Evolutionary conservation across 2,888 invertebrate genomes (phyloP).

Genomic region (Drosophila mulleri): DNA sequence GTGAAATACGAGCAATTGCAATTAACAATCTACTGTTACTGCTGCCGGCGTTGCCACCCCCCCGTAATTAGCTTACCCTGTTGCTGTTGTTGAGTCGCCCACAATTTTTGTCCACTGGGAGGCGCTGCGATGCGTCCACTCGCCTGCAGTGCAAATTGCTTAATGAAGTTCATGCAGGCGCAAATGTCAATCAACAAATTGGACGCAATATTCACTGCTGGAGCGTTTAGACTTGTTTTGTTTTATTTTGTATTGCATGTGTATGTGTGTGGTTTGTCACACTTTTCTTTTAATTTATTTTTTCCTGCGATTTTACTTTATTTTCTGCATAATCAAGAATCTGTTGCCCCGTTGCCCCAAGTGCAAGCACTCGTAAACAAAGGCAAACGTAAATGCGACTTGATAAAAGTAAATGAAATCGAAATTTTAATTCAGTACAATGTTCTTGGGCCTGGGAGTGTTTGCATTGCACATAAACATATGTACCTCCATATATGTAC

Average conservation of each 20-base stretch:
- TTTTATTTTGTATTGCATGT: conserved; percentile 21
- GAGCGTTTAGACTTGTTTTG: conserved; percentile 67
- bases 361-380: conserved; percentile 49
- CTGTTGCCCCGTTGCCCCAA: conserved; percentile 45
- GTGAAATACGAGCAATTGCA: conserved; percentile 43
- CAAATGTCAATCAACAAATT: conserved; percentile 24
- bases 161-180: conserved; percentile 72
- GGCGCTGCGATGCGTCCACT: conserved; percentile 64
- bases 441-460: conserved; percentile 44
- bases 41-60: conserved; percentile 39
- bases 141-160: conserved; percentile 64
- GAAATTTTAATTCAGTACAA: conserved; percentile 61
- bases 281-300: conserved; percentile 19
- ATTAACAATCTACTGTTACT: neutral
- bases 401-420: conserved; percentile 52
- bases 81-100: conserved; percentile 7
- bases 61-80: conserved; percentile 23
- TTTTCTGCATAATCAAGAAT: conserved; percentile 66
- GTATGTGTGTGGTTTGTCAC: conserved; percentile 34
- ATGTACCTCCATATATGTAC: neutral
- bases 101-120: conserved; percentile 36
- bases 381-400: conserved; percentile 31
- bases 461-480: conserved; percentile 3
- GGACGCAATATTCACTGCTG: conserved; percentile 33
- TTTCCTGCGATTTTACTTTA: conserved; percentile 15